Base-by-base conservation (phyloP, 2,888 invertebrate genomes). In the Maniola hyperantus region DNA sequence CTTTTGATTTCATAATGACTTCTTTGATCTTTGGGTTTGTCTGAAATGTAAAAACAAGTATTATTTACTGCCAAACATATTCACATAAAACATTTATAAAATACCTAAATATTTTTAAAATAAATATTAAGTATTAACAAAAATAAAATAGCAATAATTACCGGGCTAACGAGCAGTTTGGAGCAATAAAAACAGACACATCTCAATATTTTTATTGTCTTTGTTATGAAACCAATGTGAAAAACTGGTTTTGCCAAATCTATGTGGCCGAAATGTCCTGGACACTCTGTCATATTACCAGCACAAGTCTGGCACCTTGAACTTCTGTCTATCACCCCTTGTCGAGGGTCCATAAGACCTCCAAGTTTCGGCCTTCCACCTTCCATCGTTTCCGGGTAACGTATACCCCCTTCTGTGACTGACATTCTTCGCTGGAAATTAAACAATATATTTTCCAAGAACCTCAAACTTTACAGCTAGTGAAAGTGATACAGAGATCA, bases 121-220 rank as follows among this genome's bases (percentile, higher is more conserved):
- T n/a, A n/a, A n/a, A n/a, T n/a, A n/a, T n/a, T n/a, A n/a, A n/a
- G n/a, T 7, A 5, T 5, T 0, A 34, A 20, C 26, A 50, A 11
- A 2, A 42, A 18, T 33, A 42, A 20, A 20, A 20, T 50, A 58
- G 33, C 36, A 20, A 54, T 69, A 95, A 96, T 96, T 93, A 97
- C 97, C 50, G 98, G 97, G 79, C 97, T 99, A 67, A 99, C 97
- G 72, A 99, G 94, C 78, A 99, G 93, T 86, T 99, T 99, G 55
- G 99, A 99, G 88, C 99, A 99, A 85, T 98, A 99, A 87, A 99
- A 99, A 85, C 99, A 99, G 26, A 99, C 99, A 89, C 99, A 99
- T 88, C 99, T 94, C n/a, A 99, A 91, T 69, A 99, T 95, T 91
- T 99, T 99, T 73, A 99, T 97, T 0, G 97, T 97, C 92, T 99